Percentiles rank a stretch among this genome's conserved stretches.
Conservation (phyloP, 2,888 invertebrate species). For the Drosophila kuntzei region DNA sequence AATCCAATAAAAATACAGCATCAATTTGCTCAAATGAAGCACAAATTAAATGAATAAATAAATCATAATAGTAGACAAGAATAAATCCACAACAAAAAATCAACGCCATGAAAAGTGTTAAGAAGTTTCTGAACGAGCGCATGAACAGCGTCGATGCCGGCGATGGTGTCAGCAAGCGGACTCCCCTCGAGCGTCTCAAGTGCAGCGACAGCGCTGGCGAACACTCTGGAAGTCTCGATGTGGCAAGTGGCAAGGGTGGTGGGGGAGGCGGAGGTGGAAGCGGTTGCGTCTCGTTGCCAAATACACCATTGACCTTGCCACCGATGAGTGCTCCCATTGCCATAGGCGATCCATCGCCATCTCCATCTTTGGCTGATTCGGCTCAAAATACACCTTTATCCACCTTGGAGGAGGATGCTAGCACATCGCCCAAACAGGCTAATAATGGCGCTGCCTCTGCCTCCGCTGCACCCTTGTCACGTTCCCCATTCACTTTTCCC, state of each 20-base stretch:
- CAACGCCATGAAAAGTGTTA: slow-evolving; percentile 83
- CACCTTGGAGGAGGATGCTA: slow-evolving; percentile 67
- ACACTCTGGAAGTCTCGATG: slow-evolving; percentile 24
- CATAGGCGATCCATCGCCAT: slow-evolving; percentile 73
- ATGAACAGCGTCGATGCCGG: slow-evolving; percentile 83
- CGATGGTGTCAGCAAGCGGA: slow-evolving; percentile 50
- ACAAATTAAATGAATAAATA: slow-evolving; percentile 15
- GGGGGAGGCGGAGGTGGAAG: not conserved
- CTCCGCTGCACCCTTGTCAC: slow-evolving; percentile 34
- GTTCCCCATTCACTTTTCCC: slow-evolving; percentile 76
- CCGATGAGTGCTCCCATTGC: slow-evolving; percentile 69
- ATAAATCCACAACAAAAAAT: slow-evolving; percentile 7
- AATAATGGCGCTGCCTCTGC: slow-evolving; percentile 45
- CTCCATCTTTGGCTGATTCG: slow-evolving; percentile 69
- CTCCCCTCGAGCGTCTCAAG: slow-evolving; percentile 66
- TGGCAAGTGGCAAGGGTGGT: not conserved
- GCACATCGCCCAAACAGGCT: slow-evolving; percentile 58
- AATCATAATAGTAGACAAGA: slow-evolving; percentile 4
- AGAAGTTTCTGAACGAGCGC: slow-evolving; percentile 84
- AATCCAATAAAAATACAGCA: not conserved
- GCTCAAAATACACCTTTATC: slow-evolving; percentile 71
- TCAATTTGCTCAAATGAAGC: slow-evolving; percentile 32
- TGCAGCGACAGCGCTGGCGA: slow-evolving; percentile 52
- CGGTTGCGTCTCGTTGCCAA: slow-evolving; percentile 64
- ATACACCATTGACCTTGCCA: slow-evolving; percentile 61